Conservation (phyloP, 2,797 vertebrate genomes). For the Hydrolagus colliei region DNA sequence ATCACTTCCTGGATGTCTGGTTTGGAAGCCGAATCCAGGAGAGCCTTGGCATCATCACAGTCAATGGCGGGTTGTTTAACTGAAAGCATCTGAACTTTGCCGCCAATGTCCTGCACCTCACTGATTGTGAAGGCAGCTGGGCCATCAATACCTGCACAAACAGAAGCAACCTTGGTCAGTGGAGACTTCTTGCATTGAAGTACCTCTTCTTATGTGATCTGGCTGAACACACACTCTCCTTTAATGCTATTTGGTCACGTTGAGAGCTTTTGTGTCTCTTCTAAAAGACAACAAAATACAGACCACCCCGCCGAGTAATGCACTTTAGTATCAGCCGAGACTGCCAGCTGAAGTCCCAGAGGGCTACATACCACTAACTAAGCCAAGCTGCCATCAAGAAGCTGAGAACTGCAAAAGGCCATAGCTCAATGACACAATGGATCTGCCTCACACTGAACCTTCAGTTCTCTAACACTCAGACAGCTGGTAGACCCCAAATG, state of each 20-base stretch:
- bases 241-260: not conserved
- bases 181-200: not conserved
- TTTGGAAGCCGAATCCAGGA: conserved; percentile 56
- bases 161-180: not conserved
- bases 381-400: too few species aligned
- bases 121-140: conserved; percentile 72
- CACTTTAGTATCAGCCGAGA: too few species aligned
- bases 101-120: conserved; percentile 60
- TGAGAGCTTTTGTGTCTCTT: not conserved
- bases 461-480: too few species aligned
- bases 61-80: conserved; percentile 55
- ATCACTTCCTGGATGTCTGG: conserved; percentile 80
- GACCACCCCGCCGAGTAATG: too few species aligned
- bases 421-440: too few species aligned
- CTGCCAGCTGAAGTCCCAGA: too few species aligned
- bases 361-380: too few species aligned
- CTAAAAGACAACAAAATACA: not conserved
- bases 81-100: conserved; percentile 64
- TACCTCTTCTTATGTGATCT: not conserved
- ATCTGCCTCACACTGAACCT: too few species aligned
- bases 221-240: conserved; percentile 21
- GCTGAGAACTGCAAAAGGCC: too few species aligned
- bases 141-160: conserved; percentile 73
- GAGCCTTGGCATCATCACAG: conserved; percentile 52
- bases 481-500: too few species aligned